These are phyloP conservation scores for Aspidiotus rigidus DNA, from an alignment of 2,888 invertebrate genomes.

Conservation along the genomic window DNA sequence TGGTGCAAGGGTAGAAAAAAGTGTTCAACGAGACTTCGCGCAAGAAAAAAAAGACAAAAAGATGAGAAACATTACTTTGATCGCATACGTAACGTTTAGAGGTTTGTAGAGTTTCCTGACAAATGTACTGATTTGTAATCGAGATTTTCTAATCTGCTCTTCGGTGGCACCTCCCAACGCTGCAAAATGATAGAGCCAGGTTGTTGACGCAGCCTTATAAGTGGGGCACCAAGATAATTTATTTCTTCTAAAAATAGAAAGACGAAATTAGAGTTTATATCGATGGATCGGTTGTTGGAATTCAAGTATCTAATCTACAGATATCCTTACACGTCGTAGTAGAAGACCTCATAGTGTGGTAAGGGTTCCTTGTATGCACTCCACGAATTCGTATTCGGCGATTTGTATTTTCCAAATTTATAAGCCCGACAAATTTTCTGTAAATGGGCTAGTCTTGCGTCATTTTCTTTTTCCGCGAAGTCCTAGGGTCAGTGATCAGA, in stretches of 20 bases:
- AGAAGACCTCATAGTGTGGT: conserved; percentile 46
- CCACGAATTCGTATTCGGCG: conserved; percentile 35
- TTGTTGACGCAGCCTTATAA: conserved; percentile 47
- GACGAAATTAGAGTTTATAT: not conserved
- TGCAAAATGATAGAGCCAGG: conserved; percentile 46
- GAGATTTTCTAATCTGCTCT: conserved; percentile 40
- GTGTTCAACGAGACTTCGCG: not conserved
- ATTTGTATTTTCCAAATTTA: conserved; percentile 43
- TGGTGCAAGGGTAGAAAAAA: conserved; percentile 5
- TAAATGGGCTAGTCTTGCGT: conserved; percentile 42
- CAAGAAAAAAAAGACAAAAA: not conserved
- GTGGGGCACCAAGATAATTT: conserved; percentile 46
- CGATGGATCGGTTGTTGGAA: no score
- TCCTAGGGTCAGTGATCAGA: no score
- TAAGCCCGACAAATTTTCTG: conserved; percentile 43
- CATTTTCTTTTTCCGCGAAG: conserved; percentile 47
- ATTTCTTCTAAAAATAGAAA: conserved; percentile 40
- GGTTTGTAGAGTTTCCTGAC: conserved; percentile 43
- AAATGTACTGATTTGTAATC: conserved; percentile 41
- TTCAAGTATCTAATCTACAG: not conserved
- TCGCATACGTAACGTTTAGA: conserved; percentile 43
- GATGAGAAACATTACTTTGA: conserved; percentile 39
- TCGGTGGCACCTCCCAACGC: conserved; percentile 44
- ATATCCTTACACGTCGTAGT: conserved; percentile 43
- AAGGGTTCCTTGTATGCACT: conserved; percentile 44